These are phyloP conservation scores for Ditula angustiorana DNA, from an alignment of 2,888 invertebrate genomes.

Conservation along the genomic window DNA sequence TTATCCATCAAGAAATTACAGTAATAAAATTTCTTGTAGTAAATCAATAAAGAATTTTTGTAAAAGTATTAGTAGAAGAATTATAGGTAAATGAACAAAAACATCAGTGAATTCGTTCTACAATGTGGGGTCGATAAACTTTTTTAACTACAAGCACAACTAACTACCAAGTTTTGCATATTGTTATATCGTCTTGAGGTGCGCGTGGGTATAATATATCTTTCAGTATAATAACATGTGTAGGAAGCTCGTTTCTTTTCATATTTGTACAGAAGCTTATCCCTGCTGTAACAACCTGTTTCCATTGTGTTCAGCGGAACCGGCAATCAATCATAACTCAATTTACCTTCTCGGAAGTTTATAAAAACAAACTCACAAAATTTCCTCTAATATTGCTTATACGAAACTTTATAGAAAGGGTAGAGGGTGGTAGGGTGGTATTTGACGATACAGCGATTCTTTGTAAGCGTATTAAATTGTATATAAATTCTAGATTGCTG, in stretches of 20 bases:
- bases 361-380: constrained; percentile 14
- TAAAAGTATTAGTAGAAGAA: no score
- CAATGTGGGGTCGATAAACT: no score
- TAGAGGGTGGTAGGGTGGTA: not conserved
- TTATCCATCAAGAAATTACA: no score
- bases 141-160: no score
- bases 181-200: no score
- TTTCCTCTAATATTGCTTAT: constrained; percentile 13
- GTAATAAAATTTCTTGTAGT: no score
- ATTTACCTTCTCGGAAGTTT: constrained; percentile 14
- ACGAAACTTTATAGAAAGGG: not conserved
- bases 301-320: constrained; percentile 1
- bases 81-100: no score
- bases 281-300: constrained; percentile 7
- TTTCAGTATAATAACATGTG: not conserved
- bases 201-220: not conserved
- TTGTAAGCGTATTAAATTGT: not conserved
- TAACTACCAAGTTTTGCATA: no score
- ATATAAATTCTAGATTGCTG: no score
- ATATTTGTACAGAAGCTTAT: not conserved
- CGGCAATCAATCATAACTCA: constrained; percentile 16
- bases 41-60: no score
- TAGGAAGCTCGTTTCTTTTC: not conserved
- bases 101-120: no score
- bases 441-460: not conserved